Evolutionary conservation across 2,888 invertebrate genomes (phyloP).

Genomic region (Geotrupes spiniger): DNA sequence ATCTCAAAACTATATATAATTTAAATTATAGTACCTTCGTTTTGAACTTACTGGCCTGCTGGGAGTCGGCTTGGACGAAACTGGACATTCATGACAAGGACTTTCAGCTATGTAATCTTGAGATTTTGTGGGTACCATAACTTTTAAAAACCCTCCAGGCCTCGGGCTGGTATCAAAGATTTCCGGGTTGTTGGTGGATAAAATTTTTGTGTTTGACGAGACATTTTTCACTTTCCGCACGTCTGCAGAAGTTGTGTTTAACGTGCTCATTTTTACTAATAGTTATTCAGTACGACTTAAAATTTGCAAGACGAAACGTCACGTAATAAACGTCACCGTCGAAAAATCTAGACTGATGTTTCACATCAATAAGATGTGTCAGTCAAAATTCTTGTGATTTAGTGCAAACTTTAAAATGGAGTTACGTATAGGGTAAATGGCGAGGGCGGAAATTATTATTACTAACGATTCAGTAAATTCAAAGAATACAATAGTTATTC

Average conservation of each 20-base stretch:
- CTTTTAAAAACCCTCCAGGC: constrained; percentile 24
- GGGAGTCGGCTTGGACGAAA: constrained; percentile 9
- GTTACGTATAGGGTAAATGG: not conserved
- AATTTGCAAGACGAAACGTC: constrained; percentile 2
- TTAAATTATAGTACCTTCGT: not conserved
- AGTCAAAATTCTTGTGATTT: constrained; percentile 3
- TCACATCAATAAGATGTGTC: not conserved
- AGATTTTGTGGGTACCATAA: constrained; percentile 18
- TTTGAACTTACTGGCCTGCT: too few species aligned
- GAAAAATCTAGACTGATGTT: not conserved
- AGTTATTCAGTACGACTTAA: not conserved
- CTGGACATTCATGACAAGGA: not conserved
- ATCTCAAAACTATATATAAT: not conserved
- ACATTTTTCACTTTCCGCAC: constrained; percentile 16
- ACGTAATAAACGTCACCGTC: not conserved
- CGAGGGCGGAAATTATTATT: constrained; percentile 27
- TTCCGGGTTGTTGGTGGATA: constrained; percentile 17
- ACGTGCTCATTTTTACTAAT: too few species aligned
- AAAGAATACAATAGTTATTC: constrained; percentile 33
- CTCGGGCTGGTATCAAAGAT: constrained; percentile 21
- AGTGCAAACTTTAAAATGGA: not conserved
- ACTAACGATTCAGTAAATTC: constrained; percentile 35
- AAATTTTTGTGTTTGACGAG: constrained; percentile 16
- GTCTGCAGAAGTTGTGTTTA: too few species aligned
- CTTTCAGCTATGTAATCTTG: constrained; percentile 15